phyloP scores from a whole-genome alignment of 2,113 vertebrate genomes.

The Phrynosoma blainvillii region DNA sequence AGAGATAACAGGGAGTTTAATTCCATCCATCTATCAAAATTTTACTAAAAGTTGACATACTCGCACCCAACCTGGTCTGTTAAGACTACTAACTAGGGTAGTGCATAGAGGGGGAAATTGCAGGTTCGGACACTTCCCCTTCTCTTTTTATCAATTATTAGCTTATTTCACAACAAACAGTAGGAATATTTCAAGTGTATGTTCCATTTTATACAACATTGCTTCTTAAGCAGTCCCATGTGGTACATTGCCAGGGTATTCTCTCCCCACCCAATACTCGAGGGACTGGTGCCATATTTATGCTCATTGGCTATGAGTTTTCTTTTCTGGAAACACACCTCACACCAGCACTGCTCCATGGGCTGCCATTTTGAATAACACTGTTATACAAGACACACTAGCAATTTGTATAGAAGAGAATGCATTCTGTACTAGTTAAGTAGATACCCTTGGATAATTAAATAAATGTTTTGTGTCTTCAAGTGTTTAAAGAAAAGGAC shows the following conservation, averaged over 20 bases:
- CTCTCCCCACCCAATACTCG: too few species aligned
- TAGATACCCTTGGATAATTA: not conserved
- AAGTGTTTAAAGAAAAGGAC: not conserved
- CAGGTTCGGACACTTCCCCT: not conserved
- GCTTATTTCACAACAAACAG: not conserved
- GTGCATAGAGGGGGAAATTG: too few species aligned
- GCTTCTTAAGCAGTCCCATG: too few species aligned
- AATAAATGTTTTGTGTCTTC: not conserved
- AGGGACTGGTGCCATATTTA: too few species aligned
- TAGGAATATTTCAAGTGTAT: not conserved
- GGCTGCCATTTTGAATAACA: too few species aligned
- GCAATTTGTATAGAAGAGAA: not conserved
- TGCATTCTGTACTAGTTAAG: not conserved
- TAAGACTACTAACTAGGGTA: too few species aligned
- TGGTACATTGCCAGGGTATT: too few species aligned
- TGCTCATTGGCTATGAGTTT: too few species aligned
- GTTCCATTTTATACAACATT: not conserved
- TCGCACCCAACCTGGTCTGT: too few species aligned
- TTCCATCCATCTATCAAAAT: not conserved
- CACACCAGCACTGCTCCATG: too few species aligned
- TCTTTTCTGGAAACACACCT: too few species aligned
- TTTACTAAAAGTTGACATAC: not conserved
- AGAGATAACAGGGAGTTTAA: not conserved
- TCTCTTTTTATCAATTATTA: too few species aligned
- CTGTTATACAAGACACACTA: not conserved